phyloP scores from a whole-genome alignment of 1,140 invertebrate species.

The Pseudachorutes palmiensis region DNA sequence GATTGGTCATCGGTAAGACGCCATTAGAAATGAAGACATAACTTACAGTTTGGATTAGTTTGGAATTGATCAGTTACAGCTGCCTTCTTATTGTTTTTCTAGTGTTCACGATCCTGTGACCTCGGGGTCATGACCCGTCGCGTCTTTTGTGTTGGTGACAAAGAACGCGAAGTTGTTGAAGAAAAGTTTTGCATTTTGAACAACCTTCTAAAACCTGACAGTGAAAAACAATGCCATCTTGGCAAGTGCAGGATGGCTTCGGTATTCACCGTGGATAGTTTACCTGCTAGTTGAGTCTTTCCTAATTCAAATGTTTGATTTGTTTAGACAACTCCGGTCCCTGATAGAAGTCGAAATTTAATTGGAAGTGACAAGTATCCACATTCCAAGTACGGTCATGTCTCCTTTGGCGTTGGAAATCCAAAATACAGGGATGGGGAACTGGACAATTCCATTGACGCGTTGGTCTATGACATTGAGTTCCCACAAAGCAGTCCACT shows the following conservation, averaged over 20 bases:
- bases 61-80: no score
- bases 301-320: no score
- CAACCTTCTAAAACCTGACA: background rate
- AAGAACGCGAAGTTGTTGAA: background rate
- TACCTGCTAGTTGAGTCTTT: no score
- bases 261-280: no score
- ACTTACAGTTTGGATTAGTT: no score
- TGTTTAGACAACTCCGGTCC: background rate
- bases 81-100: background rate
- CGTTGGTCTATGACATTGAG: background rate
- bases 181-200: constrained; percentile 4
- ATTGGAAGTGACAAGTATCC: background rate
- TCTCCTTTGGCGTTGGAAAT: background rate
- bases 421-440: background rate
- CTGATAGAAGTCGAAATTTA: background rate
- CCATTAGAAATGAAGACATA: background rate
- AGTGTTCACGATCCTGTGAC: background rate
- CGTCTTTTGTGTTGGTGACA: constrained; percentile 5
- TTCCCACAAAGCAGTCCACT: constrained; percentile 5
- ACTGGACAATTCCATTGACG: constrained; percentile 3
- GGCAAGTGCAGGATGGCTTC: background rate
- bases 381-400: background rate
- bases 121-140: background rate
- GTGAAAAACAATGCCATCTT: background rate
- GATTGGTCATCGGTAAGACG: constrained; percentile 9